Evolutionary conservation across 2,797 vertebrate species (phyloP), one percentile per base, ranked within the genome.

Genomic region (Limnodromus scolopaceus): DNA sequence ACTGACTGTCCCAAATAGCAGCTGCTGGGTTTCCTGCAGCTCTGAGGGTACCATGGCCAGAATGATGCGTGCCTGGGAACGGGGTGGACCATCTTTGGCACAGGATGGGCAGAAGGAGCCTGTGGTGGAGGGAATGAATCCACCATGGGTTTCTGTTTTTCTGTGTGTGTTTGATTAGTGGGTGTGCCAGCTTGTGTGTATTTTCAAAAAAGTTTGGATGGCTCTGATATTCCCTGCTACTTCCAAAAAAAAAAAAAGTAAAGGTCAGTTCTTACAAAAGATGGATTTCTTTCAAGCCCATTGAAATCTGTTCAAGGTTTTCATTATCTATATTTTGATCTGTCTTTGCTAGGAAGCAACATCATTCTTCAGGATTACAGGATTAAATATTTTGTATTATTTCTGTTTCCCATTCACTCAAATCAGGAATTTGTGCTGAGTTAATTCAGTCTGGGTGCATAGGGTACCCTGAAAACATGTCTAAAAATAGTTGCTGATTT

Each of bases 21-120:
- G 39, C 30, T 0, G 0, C 51, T 75, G 74, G 6, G 16, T 74
- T 76, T 57, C 10, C 66, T 69, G 45, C 27, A 74, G 38, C 58
- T 70, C 54, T 48, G n/a, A 17, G 57, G 30, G 25, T 17, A 22
- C 28, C 46, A 30, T 12, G 27, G 23, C 43, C 45, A 77, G 85
- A 53, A 58, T 12, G 17, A 54, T 1, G 1, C 0, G 0, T 60
- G 51, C 45, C 18, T 22, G 61, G 45, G 13, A 72, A 27, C 0
- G 6, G 49, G 32, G 54, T 0, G 1, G 80, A n/a, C 30, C 13
- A 11, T 15, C 32, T 54, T 69, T 74, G 61, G 60, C 25, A 58
- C 24, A 48, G 32, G 53, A 25, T 27, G 53, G 57, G 41, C 48
- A 76, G 53, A 51, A 75, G 39, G 17, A 80, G 12, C 34, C 60